phyloP scores from a whole-genome alignment of 1,140 invertebrate genomes.

The Vanessa tameamea region DNA sequence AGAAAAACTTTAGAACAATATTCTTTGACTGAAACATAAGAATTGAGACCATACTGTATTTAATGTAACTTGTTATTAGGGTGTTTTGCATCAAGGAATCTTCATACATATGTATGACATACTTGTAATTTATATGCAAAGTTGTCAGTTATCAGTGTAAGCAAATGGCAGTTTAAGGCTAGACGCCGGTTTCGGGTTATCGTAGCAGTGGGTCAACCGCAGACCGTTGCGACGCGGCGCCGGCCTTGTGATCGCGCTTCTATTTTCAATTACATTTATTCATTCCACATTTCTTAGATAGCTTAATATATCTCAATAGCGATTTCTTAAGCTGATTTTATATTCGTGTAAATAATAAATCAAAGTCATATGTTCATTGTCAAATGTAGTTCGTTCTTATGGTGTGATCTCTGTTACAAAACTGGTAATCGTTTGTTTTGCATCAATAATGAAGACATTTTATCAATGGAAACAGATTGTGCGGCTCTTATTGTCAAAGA shows the following conservation, averaged over 20 bases:
- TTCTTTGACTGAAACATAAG: too few species aligned
- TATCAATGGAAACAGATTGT: not conserved
- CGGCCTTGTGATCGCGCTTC: conserved; percentile 30
- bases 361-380: too few species aligned
- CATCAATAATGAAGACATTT: not conserved
- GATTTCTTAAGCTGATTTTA: too few species aligned
- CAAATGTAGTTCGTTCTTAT: not conserved
- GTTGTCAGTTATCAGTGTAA: conserved; percentile 13
- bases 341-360: too few species aligned
- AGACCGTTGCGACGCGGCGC: conserved; percentile 35
- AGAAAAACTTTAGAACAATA: too few species aligned
- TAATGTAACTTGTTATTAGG: not conserved
- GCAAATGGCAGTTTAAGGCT: conserved; percentile 21
- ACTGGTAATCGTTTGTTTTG: not conserved
- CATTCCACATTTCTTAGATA: not conserved
- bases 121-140: conserved; percentile 11
- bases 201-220: conserved; percentile 53
- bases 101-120: not conserved
- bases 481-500: not conserved
- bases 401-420: not conserved
- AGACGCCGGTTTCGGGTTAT: conserved; percentile 34
- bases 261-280: conserved; percentile 17
- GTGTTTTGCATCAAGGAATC: not conserved
- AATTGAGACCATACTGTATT: too few species aligned
- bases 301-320: not conserved